Evolutionary conservation across 2,113 vertebrate species (phyloP), one percentile per base, ranked within the genome.

Genomic region (Pardalotus punctatus): DNA sequence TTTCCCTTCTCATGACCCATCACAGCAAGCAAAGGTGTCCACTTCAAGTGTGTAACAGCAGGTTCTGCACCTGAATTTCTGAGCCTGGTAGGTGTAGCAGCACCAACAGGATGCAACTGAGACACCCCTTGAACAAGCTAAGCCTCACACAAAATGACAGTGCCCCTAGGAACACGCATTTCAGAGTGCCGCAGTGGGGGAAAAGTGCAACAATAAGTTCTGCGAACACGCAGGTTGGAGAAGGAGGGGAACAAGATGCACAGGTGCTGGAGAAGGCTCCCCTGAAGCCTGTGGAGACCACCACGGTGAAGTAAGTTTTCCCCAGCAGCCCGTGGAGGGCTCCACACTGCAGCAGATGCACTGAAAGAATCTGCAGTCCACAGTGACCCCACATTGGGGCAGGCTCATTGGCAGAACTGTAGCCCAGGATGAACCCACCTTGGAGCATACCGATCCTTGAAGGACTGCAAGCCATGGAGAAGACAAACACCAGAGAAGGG

Each of bases 101-200:
- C 29, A 89, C 38, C 24, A 38, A 10, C 9, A 73, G 23, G 20
- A 28, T 23, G 5, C 31, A 82, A 58, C 16, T n/a, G 14, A 66
- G 47, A 48, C 8, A 25, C 1, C 20, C 14, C 25, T 22, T 9
- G 8, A 58, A 73, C 42, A 43, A 48, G 64, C 11, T 23, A 14
- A 53, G 27, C 4, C 21, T 60, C 28, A 50, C 31, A 40, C 20
- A 71, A 43, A 65, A 36, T 3, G 7, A 12, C 1, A 43, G 10
- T 36, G 33, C 29, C 29, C 51, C 2, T 0, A n/a, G 40, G 19
- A 72, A 47, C 48, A 19, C 0, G 0, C 10, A 36, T 36, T 66
- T 71, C 24, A 64, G n/a, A 90, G 33, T 0, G 4, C 48, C 58
- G 48, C 28, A 54, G 29, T 4, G 5, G 54, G 15, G 14, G 62